phyloP scores from a whole-genome alignment of 2,113 vertebrate genomes.

The Dromas ardeola region DNA sequence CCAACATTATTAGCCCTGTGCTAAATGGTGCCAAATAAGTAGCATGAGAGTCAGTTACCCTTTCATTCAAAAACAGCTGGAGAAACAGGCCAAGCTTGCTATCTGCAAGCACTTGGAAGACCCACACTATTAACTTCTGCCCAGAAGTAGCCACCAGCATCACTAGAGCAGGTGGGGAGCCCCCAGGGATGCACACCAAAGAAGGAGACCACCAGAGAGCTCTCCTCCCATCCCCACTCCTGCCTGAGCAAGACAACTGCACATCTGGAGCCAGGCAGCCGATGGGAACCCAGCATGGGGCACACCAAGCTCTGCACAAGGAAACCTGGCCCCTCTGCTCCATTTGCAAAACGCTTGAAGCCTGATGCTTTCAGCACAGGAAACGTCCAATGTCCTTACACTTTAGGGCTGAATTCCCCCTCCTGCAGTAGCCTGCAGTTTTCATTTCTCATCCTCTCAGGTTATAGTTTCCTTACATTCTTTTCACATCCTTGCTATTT shows the following conservation, averaged over 20 bases:
- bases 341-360: not conserved
- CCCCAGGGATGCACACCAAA: not conserved
- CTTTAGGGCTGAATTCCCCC: not conserved
- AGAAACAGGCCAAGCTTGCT: not conserved
- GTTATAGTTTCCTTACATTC: not conserved
- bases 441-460: slow-evolving; percentile 31
- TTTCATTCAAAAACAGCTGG: not conserved
- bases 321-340: not conserved
- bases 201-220: not conserved
- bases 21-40: not conserved
- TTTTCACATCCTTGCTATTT: not conserved
- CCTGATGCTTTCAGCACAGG: slow-evolving; percentile 25
- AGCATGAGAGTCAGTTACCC: not conserved
- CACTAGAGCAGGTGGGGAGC: not conserved
- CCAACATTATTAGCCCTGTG: rapidly evolving
- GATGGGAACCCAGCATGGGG: not conserved
- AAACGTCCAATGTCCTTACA: not conserved
- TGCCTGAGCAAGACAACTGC: not conserved
- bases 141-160: not conserved
- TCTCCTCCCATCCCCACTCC: not conserved
- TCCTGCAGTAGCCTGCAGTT: not conserved
- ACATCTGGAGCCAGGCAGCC: slow-evolving; percentile 5
- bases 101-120: not conserved
- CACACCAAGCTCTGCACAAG: not conserved
- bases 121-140: not conserved